phyloP scores from a whole-genome alignment of 2,113 vertebrate genomes.

The Theristicus caerulescens region DNA sequence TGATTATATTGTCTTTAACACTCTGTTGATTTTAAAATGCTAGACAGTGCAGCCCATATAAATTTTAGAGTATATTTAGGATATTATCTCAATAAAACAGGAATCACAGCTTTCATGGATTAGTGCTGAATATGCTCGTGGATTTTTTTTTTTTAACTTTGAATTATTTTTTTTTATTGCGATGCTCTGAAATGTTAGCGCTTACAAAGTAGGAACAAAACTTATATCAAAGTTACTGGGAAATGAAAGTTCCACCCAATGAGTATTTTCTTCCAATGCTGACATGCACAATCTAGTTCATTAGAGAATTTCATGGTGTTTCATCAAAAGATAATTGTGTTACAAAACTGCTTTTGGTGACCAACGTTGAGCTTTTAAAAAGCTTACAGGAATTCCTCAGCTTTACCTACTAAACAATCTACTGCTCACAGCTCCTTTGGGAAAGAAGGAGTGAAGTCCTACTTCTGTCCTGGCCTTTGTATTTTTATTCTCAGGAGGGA shows the following conservation, averaged over 20 bases:
- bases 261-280: slow-evolving; percentile 19
- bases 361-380: background rate
- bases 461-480: background rate
- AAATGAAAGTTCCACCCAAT: slow-evolving; percentile 12
- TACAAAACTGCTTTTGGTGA: background rate
- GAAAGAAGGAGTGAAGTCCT: background rate
- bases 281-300: background rate
- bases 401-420: background rate
- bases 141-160: background rate
- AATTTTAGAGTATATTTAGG: background rate
- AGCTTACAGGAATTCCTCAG: background rate
- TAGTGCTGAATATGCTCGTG: background rate
- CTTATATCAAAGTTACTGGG: background rate
- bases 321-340: background rate
- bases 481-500: background rate
- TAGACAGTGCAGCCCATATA: background rate
- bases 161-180: background rate
- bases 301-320: background rate
- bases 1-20: background rate
- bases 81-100: background rate
- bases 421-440: background rate
- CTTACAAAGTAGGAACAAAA: background rate
- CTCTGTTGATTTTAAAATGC: background rate
- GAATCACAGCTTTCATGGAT: background rate
- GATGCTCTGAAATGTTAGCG: background rate